Evolutionary conservation across 2,797 vertebrate species (phyloP), one percentile per base, ranked within the genome.

Genomic region (Helostoma temminkii): DNA sequence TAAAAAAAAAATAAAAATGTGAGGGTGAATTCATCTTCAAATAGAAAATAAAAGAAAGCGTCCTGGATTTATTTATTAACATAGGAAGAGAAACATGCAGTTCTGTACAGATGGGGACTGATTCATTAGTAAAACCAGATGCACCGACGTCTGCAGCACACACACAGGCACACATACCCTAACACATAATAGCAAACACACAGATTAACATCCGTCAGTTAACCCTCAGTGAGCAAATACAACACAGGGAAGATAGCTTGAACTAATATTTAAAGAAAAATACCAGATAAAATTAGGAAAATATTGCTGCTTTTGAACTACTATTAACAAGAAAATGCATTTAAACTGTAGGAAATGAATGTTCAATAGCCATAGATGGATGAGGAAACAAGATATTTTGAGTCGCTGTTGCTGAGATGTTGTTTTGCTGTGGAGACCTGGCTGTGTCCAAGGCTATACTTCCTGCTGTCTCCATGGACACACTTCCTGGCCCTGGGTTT

Each of bases 381-480:
- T 30, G 50, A 3, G 7, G 66, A 63, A 67, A 71, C 7, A 19
- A 71, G 45, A 58, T 24, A 16, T 67, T 50, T 53, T 1, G 30
- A 46, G 15, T 36, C 39, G 66, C 59, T 43, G 36, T 43, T 70
- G 53, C 5, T 42, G 39, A 16, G 0, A 1, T 1, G 58, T 1
- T n/a, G 21, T 58, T 66, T 15, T 8, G 34, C 66, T 11, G n/a
- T 22, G 63, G 76, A 84, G 76, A 76, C 75, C 79, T 64, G 74
- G 79, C 77, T 67, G 59, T 18, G 56, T 74, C 62, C 32, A 9
- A 62, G 55, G 59, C 68, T 83, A 74, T 59, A 77, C 87, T 90
- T 90, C 88, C 90, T 84, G 74, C 43, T 1, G 60, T 90, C 71
- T 4, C 85, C 76, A 83, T 87, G 85, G 88, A 83, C 57, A 89